phyloP scores from a whole-genome alignment of 2,113 vertebrate species.

The Rhineura floridana region DNA sequence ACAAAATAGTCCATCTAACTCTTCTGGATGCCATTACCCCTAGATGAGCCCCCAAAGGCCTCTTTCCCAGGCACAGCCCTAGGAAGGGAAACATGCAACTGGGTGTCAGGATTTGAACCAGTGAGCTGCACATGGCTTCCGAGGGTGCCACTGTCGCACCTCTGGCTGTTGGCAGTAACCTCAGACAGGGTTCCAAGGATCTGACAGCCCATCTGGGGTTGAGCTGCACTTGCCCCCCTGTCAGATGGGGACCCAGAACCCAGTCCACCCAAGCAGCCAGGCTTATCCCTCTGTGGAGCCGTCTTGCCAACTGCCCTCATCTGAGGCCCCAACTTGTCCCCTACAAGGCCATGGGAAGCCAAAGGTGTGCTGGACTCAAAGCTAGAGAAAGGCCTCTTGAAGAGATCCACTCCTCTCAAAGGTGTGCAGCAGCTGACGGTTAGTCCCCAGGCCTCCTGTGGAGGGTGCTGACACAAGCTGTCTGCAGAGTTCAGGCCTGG shows the following conservation, averaged over 20 bases:
- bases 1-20: too few relatives aligned
- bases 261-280: background rate
- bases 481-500: background rate
- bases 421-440: too few relatives aligned
- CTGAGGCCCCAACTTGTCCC: background rate
- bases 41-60: too few relatives aligned
- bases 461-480: background rate
- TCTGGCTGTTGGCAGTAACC: background rate
- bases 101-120: background rate
- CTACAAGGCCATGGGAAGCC: background rate
- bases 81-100: background rate
- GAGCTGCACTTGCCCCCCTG: background rate
- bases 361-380: background rate
- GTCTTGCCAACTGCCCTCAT: background rate
- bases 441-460: background rate
- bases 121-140: background rate
- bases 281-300: background rate
- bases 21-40: too few relatives aligned
- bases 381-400: background rate
- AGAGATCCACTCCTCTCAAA: background rate
- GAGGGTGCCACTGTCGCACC: background rate
- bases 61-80: background rate
- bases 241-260: background rate
- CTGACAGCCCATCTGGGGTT: background rate
- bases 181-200: background rate